A percentile compares a stretch with the other conserved stretches of the same genome.
Conservation (phyloP, 2,113 vertebrate genomes). For the Eublepharis macularius region DNA sequence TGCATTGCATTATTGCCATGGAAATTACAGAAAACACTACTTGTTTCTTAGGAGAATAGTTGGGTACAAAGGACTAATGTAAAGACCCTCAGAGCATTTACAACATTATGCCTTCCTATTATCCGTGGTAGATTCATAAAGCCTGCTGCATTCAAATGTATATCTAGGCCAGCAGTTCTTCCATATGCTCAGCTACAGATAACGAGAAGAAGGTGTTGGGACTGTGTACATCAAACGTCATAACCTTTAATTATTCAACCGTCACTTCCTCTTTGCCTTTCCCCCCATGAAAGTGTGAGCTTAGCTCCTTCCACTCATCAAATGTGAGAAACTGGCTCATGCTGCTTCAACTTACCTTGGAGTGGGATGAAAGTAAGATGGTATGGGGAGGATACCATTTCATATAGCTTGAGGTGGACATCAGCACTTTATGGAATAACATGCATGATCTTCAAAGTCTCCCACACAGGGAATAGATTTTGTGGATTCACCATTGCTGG, state of each 20-base stretch:
- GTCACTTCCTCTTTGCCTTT: too few relatives aligned
- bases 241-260: not conserved
- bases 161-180: not conserved
- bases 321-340: too few relatives aligned
- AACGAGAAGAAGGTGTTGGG: not conserved
- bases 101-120: not conserved
- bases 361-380: too few relatives aligned
- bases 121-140: not conserved
- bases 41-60: constrained; percentile 43
- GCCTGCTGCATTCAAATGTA: not conserved
- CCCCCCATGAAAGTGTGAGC: not conserved
- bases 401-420: too few relatives aligned
- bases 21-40: constrained; percentile 49
- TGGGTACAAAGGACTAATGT: constrained; percentile 32
- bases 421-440: too few relatives aligned
- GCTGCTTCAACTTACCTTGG: too few relatives aligned
- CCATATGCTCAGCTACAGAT: not conserved
- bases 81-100: not conserved
- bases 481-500: too few relatives aligned
- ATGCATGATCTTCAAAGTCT: too few relatives aligned
- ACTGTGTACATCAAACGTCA: not conserved
- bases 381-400: too few relatives aligned
- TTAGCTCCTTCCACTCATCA: not conserved
- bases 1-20: constrained; percentile 45
- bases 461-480: too few relatives aligned